phyloP scores from a whole-genome alignment of 2,113 vertebrate species.

The Perca fluviatilis region DNA sequence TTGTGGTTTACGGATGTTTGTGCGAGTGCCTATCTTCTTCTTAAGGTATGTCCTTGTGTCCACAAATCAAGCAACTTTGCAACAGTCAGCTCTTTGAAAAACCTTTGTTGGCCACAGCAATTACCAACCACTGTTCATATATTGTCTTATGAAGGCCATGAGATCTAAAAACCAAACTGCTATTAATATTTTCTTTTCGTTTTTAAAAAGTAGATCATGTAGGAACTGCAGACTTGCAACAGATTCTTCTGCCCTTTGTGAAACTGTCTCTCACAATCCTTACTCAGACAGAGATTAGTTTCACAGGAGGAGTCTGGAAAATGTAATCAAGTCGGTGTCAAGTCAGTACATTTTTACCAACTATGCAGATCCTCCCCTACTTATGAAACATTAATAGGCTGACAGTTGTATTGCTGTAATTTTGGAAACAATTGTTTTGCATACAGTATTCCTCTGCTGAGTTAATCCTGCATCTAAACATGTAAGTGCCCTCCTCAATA shows the following conservation, averaged over 20 bases:
- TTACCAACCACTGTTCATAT: not conserved
- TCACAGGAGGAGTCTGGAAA: slow-evolving; percentile 40
- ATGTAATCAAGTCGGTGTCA: slow-evolving; percentile 53
- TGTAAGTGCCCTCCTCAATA: not conserved
- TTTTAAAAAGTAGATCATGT: not conserved
- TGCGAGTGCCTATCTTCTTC: not conserved
- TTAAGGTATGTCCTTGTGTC: not conserved
- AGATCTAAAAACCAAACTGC: not conserved
- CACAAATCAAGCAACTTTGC: not conserved
- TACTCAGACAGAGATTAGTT: slow-evolving; percentile 39
- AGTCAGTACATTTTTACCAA: slow-evolving; percentile 19
- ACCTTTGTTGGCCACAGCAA: not conserved
- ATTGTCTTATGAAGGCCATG: not conserved
- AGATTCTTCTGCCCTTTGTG: slow-evolving; percentile 1
- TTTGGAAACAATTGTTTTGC: not conserved
- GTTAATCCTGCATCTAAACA: slow-evolving; percentile 1
- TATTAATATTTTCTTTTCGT: not conserved
- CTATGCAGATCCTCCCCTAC: not conserved
- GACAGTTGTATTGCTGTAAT: not conserved
- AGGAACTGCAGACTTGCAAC: not conserved
- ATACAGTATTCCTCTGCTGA: not conserved
- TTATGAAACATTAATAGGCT: not conserved
- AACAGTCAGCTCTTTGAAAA: not conserved
- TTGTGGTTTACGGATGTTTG: not conserved
- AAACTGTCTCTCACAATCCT: slow-evolving; percentile 34